Evolutionary conservation across 2,888 invertebrate species (phyloP), one percentile per base, ranked within the genome.

Genomic region (Trissolcus japonicus): DNA sequence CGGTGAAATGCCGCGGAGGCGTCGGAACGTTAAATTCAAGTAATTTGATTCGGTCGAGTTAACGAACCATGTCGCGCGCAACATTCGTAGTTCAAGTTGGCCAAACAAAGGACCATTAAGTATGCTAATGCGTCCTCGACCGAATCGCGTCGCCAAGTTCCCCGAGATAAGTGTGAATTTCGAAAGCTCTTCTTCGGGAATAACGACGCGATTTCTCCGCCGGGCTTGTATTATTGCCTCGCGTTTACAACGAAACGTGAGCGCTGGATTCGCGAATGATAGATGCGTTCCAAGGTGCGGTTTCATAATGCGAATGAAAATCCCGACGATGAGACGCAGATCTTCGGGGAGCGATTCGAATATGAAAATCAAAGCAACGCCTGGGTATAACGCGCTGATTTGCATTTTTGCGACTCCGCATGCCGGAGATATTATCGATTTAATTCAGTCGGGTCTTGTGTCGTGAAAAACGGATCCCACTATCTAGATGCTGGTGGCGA

Each of bases 21-120:
- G 86, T 86, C 80, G 81, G 83, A 66, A 83, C 85, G 84, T 81
- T 86, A 86, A 86, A 86, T 86, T 86, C 84, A 80, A 83, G 84
- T 86, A 85, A 86, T 86, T 86, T 84, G 86, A 86, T 86, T 86
- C 85, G 85, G 86, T 85, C 84, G 83, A 84, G 83, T 86, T 86
- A 86, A 86, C 86, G 86, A 86, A 85, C 86, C 85, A 83, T 86
- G 86, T 86, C 86, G 82, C 82, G 82, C 81, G 81, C 82, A 82
- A 84, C 85, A 86, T 86, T 86, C 83, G 86, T 84, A 84, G 85
- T 85, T 85, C 84, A 86, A 86, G 81, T 84, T 85, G 80, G 82
- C 84, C 86, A 86, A 86, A 86, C 86, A 86, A 86, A 86, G 86
- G 86, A 80, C 86, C 86, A 86, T 86, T 86, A 86, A 83, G 83